A percentile compares a stretch with the other conserved stretches of the same genome.
These are phyloP conservation scores for Drosophila mimica DNA, from an alignment of 2,888 invertebrate genomes.

Conservation along the genomic window DNA sequence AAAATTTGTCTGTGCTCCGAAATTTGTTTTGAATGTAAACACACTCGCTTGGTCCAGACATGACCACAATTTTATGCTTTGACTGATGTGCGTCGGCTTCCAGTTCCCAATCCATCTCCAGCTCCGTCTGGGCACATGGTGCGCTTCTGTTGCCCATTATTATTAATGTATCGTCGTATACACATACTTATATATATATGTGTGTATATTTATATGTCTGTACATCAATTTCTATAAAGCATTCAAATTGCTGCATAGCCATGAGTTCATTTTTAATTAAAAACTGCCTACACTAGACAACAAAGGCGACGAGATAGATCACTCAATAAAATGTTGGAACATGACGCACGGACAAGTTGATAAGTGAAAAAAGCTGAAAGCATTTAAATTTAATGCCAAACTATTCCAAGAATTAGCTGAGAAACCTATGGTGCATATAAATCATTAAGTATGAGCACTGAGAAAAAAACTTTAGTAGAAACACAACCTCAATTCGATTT, in stretches of 20 bases:
- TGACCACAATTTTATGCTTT: conserved; percentile 73
- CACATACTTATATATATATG: not conserved
- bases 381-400: conserved; percentile 27
- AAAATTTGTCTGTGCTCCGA: conserved; percentile 49
- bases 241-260: conserved; percentile 23
- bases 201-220: not conserved
- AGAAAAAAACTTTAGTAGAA: not conserved
- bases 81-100: conserved; percentile 66
- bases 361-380: conserved; percentile 35
- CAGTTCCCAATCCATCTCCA: conserved; percentile 7
- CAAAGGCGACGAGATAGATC: conserved; percentile 12
- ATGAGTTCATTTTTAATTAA: conserved; percentile 79
- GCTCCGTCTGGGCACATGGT: conserved; percentile 52
- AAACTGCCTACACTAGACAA: conserved; percentile 50
- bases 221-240: conserved; percentile 1
- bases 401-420: conserved; percentile 13
- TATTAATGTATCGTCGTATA: conserved; percentile 39
- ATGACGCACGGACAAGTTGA: conserved; percentile 56
- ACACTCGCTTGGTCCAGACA: conserved; percentile 70
- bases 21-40: conserved; percentile 71
- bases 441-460: conserved; percentile 13
- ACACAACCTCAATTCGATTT: not conserved
- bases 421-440: not conserved
- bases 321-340: conserved; percentile 31
- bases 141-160: conserved; percentile 43